A percentile compares a stretch with the other conserved stretches of the same genome.
Conservation (phyloP, 2,113 vertebrate species). For the Xiphophorus hellerii region DNA sequence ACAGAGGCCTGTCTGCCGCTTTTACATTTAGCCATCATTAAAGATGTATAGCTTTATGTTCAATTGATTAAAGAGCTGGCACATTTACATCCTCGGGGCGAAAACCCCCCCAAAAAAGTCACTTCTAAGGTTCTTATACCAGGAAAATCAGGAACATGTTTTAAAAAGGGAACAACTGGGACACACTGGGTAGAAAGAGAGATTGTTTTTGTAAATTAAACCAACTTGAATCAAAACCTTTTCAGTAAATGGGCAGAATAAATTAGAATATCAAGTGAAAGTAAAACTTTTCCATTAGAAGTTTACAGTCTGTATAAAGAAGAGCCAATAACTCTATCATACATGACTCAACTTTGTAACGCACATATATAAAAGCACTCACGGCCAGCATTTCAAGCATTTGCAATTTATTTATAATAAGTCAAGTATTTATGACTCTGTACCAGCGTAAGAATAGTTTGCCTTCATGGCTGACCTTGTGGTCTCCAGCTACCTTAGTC, state of each 20-base stretch:
- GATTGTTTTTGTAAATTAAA: not conserved
- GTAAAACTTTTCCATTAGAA: not conserved
- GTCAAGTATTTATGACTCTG: conserved; percentile 26
- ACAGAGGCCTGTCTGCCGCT: not conserved
- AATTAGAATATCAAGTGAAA: not conserved
- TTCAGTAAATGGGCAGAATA: not conserved
- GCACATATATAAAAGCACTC: not conserved
- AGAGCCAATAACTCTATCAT: too few species aligned
- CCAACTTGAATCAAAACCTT: too few species aligned
- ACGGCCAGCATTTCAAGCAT: not conserved
- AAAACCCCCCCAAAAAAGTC: too few species aligned
- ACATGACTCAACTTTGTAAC: too few species aligned
- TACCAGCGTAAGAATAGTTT: conserved; percentile 37
- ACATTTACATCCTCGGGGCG: not conserved
- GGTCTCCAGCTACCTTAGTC: conserved; percentile 42
- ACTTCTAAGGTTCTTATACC: not conserved
- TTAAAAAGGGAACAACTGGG: not conserved
- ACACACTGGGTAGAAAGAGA: not conserved
- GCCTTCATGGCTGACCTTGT: conserved; percentile 25
- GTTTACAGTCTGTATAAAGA: not conserved
- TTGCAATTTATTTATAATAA: conserved; percentile 12
- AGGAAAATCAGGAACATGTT: not conserved
- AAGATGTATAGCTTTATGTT: not conserved
- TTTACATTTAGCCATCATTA: not conserved
- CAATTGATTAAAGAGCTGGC: not conserved